Evolutionary conservation across 2,888 invertebrate genomes (phyloP).

Genomic region (Chaitophorus viminalis): DNA sequence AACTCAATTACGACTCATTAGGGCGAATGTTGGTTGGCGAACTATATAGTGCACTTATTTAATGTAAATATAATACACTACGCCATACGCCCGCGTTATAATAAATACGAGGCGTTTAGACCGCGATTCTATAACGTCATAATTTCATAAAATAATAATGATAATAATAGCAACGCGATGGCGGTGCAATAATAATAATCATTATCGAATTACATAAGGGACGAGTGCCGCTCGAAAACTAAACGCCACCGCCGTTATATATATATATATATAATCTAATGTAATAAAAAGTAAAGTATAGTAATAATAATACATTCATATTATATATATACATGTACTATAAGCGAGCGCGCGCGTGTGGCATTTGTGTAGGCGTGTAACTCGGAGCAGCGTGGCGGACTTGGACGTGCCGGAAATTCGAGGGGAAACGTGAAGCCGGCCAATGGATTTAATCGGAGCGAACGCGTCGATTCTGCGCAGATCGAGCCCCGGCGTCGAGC

Average conservation of each 20-base stretch:
- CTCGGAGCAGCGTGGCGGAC: conserved; percentile 1
- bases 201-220: background rate
- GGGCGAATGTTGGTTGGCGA: too few species aligned
- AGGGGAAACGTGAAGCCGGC: conserved; percentile 37
- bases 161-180: background rate
- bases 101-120: background rate
- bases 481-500: background rate
- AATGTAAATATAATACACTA: too few species aligned
- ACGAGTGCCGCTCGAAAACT: background rate
- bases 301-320: background rate
- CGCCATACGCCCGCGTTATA: too few species aligned
- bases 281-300: background rate
- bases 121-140: background rate
- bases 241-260: background rate
- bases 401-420: background rate
- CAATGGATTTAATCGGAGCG: conserved; percentile 24
- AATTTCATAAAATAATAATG: background rate
- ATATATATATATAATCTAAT: conserved; percentile 11
- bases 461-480: conserved; percentile 21
- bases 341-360: background rate
- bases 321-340: background rate
- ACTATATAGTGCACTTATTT: too few species aligned
- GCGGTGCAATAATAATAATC: background rate
- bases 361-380: conserved; percentile 48
- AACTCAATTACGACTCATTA: background rate